Percentiles rank a stretch among this genome's conserved stretches.
Conservation (phyloP, 1,140 invertebrate species). For the Zeugodacus cucurbitae region DNA sequence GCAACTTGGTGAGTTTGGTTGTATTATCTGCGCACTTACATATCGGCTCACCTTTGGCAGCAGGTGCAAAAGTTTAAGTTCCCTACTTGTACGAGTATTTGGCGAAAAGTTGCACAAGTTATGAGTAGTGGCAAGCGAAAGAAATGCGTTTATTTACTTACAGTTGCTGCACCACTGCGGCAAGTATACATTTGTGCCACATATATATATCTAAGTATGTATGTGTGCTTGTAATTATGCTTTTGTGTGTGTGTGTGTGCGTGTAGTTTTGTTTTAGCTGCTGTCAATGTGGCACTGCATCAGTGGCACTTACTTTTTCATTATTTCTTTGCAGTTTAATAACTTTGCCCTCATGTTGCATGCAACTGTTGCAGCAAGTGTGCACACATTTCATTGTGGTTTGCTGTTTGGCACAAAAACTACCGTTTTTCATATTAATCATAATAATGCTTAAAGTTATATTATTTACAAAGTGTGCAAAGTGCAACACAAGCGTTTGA, state of each 20-base stretch:
- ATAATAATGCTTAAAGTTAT: conserved; percentile 16
- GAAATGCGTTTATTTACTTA: not conserved
- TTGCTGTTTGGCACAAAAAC: not conserved
- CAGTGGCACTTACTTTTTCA: conserved; percentile 7
- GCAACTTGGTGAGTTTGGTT: not conserved
- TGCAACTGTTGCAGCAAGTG: not conserved
- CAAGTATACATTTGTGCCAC: not conserved
- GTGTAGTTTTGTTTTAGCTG: not conserved
- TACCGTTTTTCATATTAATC: not conserved
- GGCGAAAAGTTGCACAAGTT: not conserved
- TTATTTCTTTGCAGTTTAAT: conserved; percentile 12
- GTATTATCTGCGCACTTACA: not conserved
- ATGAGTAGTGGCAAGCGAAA: conserved; percentile 5
- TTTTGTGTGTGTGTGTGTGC: not conserved
- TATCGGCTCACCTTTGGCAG: not conserved
- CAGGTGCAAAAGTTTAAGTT: conserved; percentile 12
- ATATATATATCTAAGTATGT: not conserved
- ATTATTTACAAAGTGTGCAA: not conserved
- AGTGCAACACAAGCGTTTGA: not conserved
- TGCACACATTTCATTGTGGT: conserved; percentile 6
- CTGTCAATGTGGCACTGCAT: not conserved
- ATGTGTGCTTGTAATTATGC: not conserved
- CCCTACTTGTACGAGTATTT: too few species aligned
- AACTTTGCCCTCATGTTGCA: not conserved
- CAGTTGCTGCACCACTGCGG: not conserved